These are phyloP conservation scores for Drosophila parthenogenetica DNA, from an alignment of 2,888 invertebrate genomes.

Conservation along the genomic window DNA sequence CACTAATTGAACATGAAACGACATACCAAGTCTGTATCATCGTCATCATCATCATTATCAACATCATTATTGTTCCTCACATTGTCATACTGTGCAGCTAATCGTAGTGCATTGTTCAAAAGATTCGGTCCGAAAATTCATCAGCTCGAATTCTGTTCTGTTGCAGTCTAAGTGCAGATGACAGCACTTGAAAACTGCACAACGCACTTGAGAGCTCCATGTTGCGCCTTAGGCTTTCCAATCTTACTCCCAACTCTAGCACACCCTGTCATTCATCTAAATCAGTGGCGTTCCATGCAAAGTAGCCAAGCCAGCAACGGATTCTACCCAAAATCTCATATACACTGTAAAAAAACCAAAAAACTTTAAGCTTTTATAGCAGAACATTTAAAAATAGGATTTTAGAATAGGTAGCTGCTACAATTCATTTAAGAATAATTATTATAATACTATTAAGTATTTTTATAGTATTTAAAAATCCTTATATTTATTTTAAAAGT, in stretches of 20 bases:
- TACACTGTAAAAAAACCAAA: neutral
- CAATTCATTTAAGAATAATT: too few relatives aligned
- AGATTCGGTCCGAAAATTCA: slow-evolving; percentile 53
- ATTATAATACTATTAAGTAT: too few relatives aligned
- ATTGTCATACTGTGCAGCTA: slow-evolving; percentile 22
- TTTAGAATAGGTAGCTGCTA: too few relatives aligned
- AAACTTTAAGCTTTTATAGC: neutral
- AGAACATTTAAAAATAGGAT: too few relatives aligned
- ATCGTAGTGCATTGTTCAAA: slow-evolving; percentile 28
- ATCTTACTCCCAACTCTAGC: slow-evolving; percentile 24
- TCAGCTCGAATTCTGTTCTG: slow-evolving; percentile 57
- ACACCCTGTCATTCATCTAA: slow-evolving; percentile 61
- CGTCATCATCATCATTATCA: slow-evolving; percentile 22
- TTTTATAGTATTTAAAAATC: too few relatives aligned
- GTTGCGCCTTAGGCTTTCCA: slow-evolving; percentile 55
- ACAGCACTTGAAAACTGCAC: slow-evolving; percentile 71
- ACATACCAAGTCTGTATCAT: slow-evolving; percentile 24
- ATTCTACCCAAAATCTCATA: slow-evolving; percentile 1
- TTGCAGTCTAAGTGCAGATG: slow-evolving; percentile 70
- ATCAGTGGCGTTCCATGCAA: slow-evolving; percentile 48
- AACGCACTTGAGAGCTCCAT: slow-evolving; percentile 48
- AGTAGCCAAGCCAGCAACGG: slow-evolving; percentile 33
- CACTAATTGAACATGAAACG: slow-evolving; percentile 80
- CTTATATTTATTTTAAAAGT: too few relatives aligned
- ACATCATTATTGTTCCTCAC: slow-evolving; percentile 25